Conservation (phyloP, 2,113 vertebrate genomes). For the Sinocyclocheilus anophthalmus region DNA sequence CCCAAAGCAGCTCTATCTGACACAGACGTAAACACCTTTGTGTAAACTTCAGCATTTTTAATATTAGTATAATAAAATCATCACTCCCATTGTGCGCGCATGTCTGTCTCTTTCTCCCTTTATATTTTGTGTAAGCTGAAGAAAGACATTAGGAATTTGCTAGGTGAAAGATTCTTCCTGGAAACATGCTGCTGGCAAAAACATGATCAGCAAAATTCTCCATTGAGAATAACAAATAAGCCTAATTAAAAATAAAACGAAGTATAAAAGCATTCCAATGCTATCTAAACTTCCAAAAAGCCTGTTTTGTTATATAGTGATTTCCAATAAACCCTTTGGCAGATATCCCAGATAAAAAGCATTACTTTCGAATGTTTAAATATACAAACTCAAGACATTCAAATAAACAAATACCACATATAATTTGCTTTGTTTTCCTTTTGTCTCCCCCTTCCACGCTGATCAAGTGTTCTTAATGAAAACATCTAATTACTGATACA, state of each 20-base stretch:
- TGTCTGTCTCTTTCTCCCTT: constrained; percentile 62
- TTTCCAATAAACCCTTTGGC: constrained; percentile 19
- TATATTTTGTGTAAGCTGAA: not conserved
- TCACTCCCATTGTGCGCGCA: constrained; percentile 19
- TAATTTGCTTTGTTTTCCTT: constrained; percentile 22
- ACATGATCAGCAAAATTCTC: not conserved
- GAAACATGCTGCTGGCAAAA: constrained; percentile 19
- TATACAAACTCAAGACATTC: not conserved
- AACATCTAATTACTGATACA: constrained; percentile 35
- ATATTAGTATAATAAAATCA: constrained; percentile 13
- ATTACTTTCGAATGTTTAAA: not conserved
- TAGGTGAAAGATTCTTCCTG: not conserved
- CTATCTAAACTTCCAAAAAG: constrained; percentile 1
- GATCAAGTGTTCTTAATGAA: constrained; percentile 34
- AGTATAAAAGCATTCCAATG: not conserved
- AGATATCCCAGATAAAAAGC: not conserved
- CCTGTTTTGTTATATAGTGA: not conserved
- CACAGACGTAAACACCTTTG: constrained; percentile 64
- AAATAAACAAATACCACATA: not conserved
- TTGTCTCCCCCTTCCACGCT: not conserved
- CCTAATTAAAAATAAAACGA: constrained; percentile 7
- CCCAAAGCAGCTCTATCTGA: constrained; percentile 41
- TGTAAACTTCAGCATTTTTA: constrained; percentile 60
- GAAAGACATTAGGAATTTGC: constrained; percentile 8
- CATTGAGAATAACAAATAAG: not conserved